Base-by-base conservation (phyloP, 2,113 vertebrate species). In the Motacilla tschutschensis region DNA sequence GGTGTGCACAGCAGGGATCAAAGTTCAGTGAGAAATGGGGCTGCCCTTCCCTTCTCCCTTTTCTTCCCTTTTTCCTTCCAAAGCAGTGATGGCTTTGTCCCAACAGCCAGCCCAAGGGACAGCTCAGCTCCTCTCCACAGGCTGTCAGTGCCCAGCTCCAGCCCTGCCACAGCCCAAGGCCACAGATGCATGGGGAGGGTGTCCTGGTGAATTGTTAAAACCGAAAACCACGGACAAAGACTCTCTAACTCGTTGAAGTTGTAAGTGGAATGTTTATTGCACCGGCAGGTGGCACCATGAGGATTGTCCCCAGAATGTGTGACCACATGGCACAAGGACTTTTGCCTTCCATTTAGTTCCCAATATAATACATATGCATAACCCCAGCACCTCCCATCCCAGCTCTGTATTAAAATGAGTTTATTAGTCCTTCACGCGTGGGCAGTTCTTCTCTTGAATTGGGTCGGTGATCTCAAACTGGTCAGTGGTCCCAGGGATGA, bases 181-280 rank as follows among this genome's bases (percentile, higher is more conserved):
- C 12, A 15, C 0, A 0, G 31, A n/a, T 1, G 0, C 0, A 0
- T 21, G 53, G n/a, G 51, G 38, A 66, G 18, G 3, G 6, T 38
- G n/a, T 38, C n/a, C 25, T 3, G 28, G 50, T 53, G 18, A 31
- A 20, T 53, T 3, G 5, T 53, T 53, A 53, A 53, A 51, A 31
- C 18, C 0, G 5, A 53, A 53, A 53, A 53, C n/a, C 29, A 53
- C 2, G 3, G 51, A 31, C 29, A 53, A 53, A 53, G 29, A 13
- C 51, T 20, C 50, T 31, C 29, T 31, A 53, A 31, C 29, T 53
- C 1, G 1, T 31, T 29, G 31, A 53, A 53, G 29, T 31, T 53
- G 18, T 20, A 13, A 53, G 51, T n/a, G 51, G 31, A 20, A 53
- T 20, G 51, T n/a, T 53, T 53, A 31, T 53, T 9, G n/a, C 18